Conservation (phyloP, 2,797 vertebrate genomes). For the Phataginus tetradactyla region DNA sequence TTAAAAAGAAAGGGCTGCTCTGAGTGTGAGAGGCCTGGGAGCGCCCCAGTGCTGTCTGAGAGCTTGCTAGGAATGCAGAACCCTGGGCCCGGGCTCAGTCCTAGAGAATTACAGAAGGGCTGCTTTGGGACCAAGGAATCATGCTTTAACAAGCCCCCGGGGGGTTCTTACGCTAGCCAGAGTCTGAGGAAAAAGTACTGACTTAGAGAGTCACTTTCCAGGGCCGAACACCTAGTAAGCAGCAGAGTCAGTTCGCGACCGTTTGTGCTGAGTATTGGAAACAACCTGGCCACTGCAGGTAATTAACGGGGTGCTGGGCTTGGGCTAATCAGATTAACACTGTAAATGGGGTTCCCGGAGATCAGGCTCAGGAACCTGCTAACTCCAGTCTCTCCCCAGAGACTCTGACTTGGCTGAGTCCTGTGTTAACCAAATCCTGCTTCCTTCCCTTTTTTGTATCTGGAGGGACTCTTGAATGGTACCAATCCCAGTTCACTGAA, state of each 20-base stretch:
- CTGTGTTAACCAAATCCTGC: neutral
- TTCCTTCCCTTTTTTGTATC: neutral
- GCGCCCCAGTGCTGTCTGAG: neutral
- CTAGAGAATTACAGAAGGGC: too few species aligned
- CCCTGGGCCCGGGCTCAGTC: too few species aligned
- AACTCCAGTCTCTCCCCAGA: neutral
- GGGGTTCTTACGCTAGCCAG: neutral
- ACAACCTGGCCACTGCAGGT: conserved; percentile 32
- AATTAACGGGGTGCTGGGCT: conserved; percentile 38
- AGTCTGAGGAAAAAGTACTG: neutral
- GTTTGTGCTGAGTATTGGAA: conserved; percentile 67
- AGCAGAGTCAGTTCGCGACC: neutral
- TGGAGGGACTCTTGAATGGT: neutral
- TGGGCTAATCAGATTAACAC: conserved; percentile 59
- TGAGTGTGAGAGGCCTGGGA: neutral
- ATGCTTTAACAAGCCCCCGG: neutral
- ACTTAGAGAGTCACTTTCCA: neutral
- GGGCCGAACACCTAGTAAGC: neutral
- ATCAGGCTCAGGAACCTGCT: neutral
- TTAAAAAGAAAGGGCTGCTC: neutral
- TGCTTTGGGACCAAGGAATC: accelerated
- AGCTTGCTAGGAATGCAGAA: neutral
- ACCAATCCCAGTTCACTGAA: neutral
- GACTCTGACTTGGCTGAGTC: neutral
- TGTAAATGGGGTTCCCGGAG: neutral